Base-by-base conservation (phyloP, 2,113 vertebrate species). In the Thunnus maccoyii region DNA sequence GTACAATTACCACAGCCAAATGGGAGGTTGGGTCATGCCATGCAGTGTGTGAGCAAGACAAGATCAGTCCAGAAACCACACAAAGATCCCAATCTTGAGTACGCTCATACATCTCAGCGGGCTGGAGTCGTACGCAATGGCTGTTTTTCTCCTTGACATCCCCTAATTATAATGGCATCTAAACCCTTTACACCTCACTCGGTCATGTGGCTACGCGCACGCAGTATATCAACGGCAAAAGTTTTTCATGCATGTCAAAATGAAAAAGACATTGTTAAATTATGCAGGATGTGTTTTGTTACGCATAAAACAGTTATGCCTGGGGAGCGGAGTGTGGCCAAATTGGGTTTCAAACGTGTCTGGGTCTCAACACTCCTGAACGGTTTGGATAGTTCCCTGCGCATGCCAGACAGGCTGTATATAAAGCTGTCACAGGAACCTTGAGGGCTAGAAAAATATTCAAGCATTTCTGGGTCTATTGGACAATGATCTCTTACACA, bases 381-480 rank as follows among this genome's bases (percentile, higher is more conserved):
- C 81, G 85, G 76, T 91, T 92, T 83, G 85, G 81, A 91, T 84
- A 79, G 90, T 85, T 92, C 87, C 56, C 75, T 3, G 60, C 74
- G 88, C 89, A 79, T 89, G 89, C 91, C 93, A 93, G 89, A 91
- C 86, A 78, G 80, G 72, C 84, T 93, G 90, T 91, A 89, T 92
- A 93, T 92, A 92, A 94, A 94, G 88, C 91, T 93, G 92, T 93
- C 93, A 92, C 66, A 90, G 84, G 80, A 86, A 85, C 87, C 87
- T 88, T 50, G 84, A 87, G 89, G 86, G 89, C 88, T 88, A 88
- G 66, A 92, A 90, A 91, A 91, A 92, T 86, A 90, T 90, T 88
- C 83, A 72, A 83, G 87, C 83, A 83, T 93, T 92, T 90, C 85
- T 85, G 82, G 88, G 71, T 76, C 83, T 81, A 87, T 84, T 90